phyloP scores from a whole-genome alignment of 1,140 invertebrate genomes.

The Caenorhabditis latens region DNA sequence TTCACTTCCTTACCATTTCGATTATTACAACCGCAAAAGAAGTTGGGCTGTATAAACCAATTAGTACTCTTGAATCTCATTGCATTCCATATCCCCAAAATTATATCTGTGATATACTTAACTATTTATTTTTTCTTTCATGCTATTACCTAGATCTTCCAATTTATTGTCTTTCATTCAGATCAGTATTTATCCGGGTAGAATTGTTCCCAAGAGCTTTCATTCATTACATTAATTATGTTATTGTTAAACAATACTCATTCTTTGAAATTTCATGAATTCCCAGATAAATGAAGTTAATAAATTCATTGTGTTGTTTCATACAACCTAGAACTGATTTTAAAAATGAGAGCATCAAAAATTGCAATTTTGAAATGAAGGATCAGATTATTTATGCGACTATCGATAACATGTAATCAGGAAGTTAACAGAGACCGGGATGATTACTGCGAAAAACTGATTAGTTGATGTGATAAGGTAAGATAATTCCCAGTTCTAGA shows the following conservation, averaged over 20 bases:
- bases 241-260: not conserved
- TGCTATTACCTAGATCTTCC: not conserved
- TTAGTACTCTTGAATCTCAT: slow-evolving; percentile 32
- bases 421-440: too few species aligned
- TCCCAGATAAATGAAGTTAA: too few species aligned
- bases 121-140: not conserved
- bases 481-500: too few species aligned
- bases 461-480: too few species aligned
- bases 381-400: too few species aligned
- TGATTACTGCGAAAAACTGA: too few species aligned
- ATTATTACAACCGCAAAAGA: slow-evolving; percentile 46
- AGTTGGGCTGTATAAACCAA: slow-evolving; percentile 46
- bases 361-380: too few species aligned
- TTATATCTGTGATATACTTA: not conserved
- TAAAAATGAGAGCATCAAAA: too few species aligned
- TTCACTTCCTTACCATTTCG: slow-evolving; percentile 24
- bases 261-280: not conserved
- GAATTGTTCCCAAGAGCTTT: slow-evolving; percentile 35
- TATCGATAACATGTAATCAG: too few species aligned
- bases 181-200: slow-evolving; percentile 36
- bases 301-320: too few species aligned
- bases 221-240: not conserved
- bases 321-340: too few species aligned
- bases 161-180: slow-evolving; percentile 17
- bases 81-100: not conserved